Conservation (phyloP, 2,113 vertebrate genomes). For the Malurus melanocephalus region DNA sequence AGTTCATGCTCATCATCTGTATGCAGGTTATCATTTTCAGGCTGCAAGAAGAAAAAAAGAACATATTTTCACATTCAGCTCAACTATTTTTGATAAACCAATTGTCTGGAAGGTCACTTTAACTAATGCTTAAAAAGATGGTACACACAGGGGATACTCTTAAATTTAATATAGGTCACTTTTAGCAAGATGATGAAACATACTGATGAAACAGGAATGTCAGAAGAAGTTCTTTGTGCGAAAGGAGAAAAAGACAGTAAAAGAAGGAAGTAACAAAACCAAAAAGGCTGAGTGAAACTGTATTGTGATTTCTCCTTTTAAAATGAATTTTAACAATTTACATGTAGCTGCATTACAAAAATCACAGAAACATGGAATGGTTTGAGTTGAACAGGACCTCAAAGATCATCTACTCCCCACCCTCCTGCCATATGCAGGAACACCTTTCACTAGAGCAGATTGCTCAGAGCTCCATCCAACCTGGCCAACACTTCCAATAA, state of each 20-base stretch:
- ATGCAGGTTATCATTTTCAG: conserved; percentile 63
- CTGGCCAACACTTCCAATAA: background rate
- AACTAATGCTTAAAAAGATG: background rate
- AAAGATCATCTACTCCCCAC: background rate
- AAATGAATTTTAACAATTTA: background rate
- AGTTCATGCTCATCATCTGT: conserved; percentile 69
- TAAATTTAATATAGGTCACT: conserved; percentile 10
- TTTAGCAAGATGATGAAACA: background rate
- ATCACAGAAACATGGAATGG: background rate
- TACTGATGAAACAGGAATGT: background rate
- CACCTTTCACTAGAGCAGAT: background rate
- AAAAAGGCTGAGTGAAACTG: background rate
- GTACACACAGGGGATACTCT: background rate
- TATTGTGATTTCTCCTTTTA: background rate
- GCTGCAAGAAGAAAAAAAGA: conserved; percentile 65
- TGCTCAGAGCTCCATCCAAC: background rate
- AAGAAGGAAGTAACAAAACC: background rate
- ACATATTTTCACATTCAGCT: background rate
- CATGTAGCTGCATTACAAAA: background rate
- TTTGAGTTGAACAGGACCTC: background rate
- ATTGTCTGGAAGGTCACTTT: background rate
- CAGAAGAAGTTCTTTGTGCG: background rate
- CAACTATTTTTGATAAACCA: background rate
- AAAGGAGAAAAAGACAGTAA: background rate
- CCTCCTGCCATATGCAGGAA: background rate